Percentiles rank a stretch among this genome's conserved stretches.
Conservation (phyloP, 23 tunicate species). For the Oikopleura albicans region DNA sequence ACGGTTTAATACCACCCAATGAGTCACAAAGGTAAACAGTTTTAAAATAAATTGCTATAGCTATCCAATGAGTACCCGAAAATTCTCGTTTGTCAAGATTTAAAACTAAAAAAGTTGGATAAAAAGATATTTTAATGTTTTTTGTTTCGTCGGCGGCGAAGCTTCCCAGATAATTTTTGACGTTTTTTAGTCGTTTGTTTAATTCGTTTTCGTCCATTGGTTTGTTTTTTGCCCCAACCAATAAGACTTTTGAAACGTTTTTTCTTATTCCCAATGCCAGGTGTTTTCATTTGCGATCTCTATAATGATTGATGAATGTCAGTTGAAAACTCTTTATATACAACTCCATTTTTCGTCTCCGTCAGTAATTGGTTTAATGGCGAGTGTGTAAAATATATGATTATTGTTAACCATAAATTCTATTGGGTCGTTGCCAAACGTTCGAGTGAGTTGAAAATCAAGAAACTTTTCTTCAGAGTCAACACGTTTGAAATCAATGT, state of each 20-base stretch:
- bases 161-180: not conserved
- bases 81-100: not conserved
- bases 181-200: not conserved
- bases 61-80: not conserved
- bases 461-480: no score
- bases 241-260: not conserved
- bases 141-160: not conserved
- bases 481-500: no score
- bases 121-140: not conserved
- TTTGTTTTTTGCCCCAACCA: not conserved
- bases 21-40: not conserved
- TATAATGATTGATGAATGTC: not conserved
- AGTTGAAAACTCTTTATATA: not conserved
- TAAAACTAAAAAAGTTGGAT: not conserved
- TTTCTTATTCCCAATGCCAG: no score
- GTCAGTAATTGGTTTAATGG: not conserved
- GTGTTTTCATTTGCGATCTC: no score
- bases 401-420: not conserved
- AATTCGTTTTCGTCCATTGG: not conserved
- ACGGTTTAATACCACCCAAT: not conserved
- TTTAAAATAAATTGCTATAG: not conserved
- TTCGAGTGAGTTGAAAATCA: no score
- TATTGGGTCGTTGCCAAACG: no score
- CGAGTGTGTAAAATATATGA: not conserved
- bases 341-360: not conserved